Base-by-base conservation (phyloP, 2,797 vertebrate species). In the Liparis tanakae region DNA sequence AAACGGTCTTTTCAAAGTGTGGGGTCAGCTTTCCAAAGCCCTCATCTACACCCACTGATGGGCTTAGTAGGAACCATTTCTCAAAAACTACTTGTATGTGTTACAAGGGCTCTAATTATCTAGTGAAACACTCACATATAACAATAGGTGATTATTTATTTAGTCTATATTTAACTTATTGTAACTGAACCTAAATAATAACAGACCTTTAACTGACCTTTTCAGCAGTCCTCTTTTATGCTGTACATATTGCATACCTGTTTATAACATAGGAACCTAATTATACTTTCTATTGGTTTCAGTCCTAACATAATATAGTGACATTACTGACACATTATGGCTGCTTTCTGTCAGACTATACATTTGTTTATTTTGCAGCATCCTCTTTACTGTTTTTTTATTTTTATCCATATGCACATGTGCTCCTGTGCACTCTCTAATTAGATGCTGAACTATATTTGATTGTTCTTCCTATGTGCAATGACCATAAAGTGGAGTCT, bases 1-100 rank as follows among this genome's bases (percentile, higher is more conserved):
- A 83, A 60, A 25, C 62, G 57, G 37, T 12, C 30, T 34, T 54
- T 79, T 56, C 56, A 75, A 43, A 65, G 60, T 63, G 55, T 62
- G 60, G 61, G 72, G 79, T 81, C 64, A 48, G 44, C 43, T 79
- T 75, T 70, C 37, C 51, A 33, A 46, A 72, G 67, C 5, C 33
- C 41, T 37, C 55, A 51, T 56, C 59, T 18, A 37, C 36, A 39
- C 39, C 43, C 4, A 12, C 20, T 68, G 51, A 67, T 44, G 50
- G 14, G 5, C 15, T 44, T 1, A 3, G 36, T 6, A 15, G 61
- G 4, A 46, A 67, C 18, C 56, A 61, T 22, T 67, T 48, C 22
- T 46, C 9, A 74, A 60, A 59, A 72, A 55, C 0, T 7, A 39
- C 44, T 46, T 30, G 10, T 37, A 41, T 57, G 18, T 1, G 18